Base-by-base conservation (phyloP, 2,113 vertebrate genomes). In the Rhinichthys klamathensis region DNA sequence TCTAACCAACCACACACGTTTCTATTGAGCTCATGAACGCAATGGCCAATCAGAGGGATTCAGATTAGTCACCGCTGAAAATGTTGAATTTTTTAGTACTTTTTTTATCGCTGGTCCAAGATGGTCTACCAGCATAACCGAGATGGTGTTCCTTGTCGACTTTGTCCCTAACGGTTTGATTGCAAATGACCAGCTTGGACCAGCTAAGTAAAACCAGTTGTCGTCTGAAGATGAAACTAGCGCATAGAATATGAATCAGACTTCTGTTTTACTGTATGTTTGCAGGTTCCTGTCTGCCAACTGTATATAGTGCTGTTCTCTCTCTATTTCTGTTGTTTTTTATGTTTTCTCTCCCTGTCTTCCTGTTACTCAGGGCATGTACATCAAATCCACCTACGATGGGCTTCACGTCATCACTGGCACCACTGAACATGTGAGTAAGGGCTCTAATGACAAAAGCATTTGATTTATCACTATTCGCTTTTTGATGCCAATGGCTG, bases 361-460 rank as follows among this genome's bases (percentile, higher is more conserved):
- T 77, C 27, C 76, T 79, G 32, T 76, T 30, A 58, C 49, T 77
- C 92, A 99, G 98, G 98, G 98, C 80, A 97, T 99, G 95, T 99
- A 99, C 93, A 99, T 99, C 92, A 99, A 98, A 90, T 99, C 98
- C 83, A 99, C 98, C 35, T 99, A 99, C 25, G 97, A 99, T 56
- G 98, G 98, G 30, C 93, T 98, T 51, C 98, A 99, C 46, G 93
- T 99, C 89, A 97, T 99, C 91, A 99, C 98, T 2, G 98, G 98
- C 81, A 99, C 98, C 41, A 99, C 97, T 8, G 97, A 99, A 94
- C 96, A 99, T 0, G 98, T 99, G 94, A 97, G 97, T 96, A 86
- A 69, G 41, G 38, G 60, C 58, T 65, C 4, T n/a, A 9, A 3
- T 60, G 76, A 78, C 54, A 23, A 41, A 88, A 84, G 74, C 41